These are phyloP conservation scores for Peromyscus polionotus DNA, from an alignment of 2,113 vertebrate species.

Conservation along the genomic window DNA sequence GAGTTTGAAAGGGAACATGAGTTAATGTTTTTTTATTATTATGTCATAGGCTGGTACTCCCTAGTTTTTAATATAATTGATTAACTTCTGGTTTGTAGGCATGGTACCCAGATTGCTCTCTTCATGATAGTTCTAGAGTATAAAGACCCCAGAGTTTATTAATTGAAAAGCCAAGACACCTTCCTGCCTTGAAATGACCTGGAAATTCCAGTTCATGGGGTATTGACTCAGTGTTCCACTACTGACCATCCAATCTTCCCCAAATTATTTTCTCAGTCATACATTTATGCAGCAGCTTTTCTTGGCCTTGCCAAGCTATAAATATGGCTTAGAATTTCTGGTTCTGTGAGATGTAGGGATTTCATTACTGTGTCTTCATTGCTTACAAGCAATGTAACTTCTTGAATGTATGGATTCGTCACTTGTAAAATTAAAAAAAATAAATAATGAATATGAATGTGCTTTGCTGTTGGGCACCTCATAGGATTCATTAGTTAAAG, in stretches of 20 bases:
- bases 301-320: neutral
- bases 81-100: conserved; percentile 43
- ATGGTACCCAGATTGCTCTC: neutral
- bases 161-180: neutral
- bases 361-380: neutral
- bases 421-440: conserved; percentile 19
- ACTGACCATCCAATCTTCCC: neutral
- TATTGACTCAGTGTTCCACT: neutral
- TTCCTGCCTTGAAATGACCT: neutral
- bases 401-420: neutral
- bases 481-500: neutral
- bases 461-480: neutral
- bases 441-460: neutral
- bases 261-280: neutral
- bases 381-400: neutral
- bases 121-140: neutral
- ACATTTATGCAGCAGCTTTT: neutral
- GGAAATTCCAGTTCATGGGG: neutral
- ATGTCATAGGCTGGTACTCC: neutral
- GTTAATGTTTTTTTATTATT: conserved; percentile 39
- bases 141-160: accelerated
- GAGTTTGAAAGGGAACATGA: neutral
- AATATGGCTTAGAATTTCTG: conserved; percentile 34
- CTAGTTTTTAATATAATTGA: neutral
- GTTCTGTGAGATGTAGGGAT: neutral